These are phyloP conservation scores for Cetonia aurata DNA, from an alignment of 2,888 invertebrate species.

Conservation along the genomic window DNA sequence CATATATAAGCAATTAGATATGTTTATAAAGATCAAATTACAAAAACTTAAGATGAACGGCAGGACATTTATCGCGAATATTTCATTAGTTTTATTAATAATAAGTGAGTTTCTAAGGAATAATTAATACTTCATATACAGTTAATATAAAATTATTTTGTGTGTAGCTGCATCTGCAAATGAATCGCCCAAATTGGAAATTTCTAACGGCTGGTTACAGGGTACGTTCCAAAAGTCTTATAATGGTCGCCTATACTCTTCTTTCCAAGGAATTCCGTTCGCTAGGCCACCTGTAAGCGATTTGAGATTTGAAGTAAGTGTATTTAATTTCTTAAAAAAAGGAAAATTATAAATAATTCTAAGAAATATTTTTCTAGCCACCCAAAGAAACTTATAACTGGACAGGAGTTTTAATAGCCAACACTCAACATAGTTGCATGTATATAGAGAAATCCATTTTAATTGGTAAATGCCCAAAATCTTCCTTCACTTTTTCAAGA, in stretches of 20 bases:
- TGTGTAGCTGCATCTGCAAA: not conserved
- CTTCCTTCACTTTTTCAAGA: not conserved
- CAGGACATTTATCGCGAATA: too few relatives aligned
- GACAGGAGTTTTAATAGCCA: conserved; percentile 48
- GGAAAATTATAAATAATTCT: not conserved
- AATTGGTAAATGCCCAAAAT: not conserved
- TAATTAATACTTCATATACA: too few relatives aligned
- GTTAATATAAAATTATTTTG: too few relatives aligned
- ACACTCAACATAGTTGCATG: conserved; percentile 43
- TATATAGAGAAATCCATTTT: conserved; percentile 5
- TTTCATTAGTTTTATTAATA: too few relatives aligned
- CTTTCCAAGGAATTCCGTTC: conserved; percentile 42
- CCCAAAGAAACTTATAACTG: conserved; percentile 46
- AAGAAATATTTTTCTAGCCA: conserved; percentile 42
- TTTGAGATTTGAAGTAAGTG: conserved; percentile 40
- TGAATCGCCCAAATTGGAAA: conserved; percentile 26
- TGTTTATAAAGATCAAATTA: too few relatives aligned
- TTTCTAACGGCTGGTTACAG: conserved; percentile 32
- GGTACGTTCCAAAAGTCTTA: conserved; percentile 34
- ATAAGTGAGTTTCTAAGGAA: too few relatives aligned
- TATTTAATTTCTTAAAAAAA: not conserved
- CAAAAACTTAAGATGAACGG: too few relatives aligned
- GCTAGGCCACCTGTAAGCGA: conserved; percentile 41
- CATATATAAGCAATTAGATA: too few relatives aligned
- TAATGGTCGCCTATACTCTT: conserved; percentile 34